Evolutionary conservation across 2,113 vertebrate genomes (phyloP).

Genomic region (Macrotis lagotis): DNA sequence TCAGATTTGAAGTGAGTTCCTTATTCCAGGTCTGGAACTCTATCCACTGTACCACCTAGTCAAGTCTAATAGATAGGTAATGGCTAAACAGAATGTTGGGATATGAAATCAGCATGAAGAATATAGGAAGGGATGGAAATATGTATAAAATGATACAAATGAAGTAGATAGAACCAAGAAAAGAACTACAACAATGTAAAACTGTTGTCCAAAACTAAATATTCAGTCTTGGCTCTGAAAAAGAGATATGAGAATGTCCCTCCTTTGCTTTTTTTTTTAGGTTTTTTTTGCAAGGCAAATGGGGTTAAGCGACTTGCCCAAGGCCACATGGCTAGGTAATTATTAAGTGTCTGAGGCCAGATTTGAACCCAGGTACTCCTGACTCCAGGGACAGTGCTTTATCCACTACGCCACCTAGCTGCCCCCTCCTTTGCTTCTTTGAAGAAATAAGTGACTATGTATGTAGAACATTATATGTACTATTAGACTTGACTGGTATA

Average conservation of each 20-base stretch:
- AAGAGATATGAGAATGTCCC: not conserved
- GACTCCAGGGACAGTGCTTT: no score
- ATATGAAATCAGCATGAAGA: not conserved
- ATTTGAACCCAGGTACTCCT: no score
- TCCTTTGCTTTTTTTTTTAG: no score
- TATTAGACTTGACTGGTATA: not conserved
- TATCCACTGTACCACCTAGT: not conserved
- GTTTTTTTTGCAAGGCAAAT: no score
- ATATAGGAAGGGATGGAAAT: not conserved
- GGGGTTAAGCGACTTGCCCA: no score
- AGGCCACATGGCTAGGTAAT: no score
- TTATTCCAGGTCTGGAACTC: not conserved
- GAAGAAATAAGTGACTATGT: not conserved
- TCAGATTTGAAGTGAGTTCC: not conserved
- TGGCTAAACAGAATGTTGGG: not conserved
- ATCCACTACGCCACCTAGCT: no score
- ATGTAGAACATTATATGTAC: not conserved
- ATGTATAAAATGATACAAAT: not conserved
- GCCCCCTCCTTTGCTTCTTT: no score
- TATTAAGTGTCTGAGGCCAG: no score
- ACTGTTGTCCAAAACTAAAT: not conserved
- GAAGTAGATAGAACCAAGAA: not conserved
- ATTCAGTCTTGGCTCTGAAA: not conserved
- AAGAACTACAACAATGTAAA: not conserved
- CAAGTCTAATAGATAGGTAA: not conserved